phyloP scores from a whole-genome alignment of 2,113 vertebrate genomes.

The Triplophysa dalaica region DNA sequence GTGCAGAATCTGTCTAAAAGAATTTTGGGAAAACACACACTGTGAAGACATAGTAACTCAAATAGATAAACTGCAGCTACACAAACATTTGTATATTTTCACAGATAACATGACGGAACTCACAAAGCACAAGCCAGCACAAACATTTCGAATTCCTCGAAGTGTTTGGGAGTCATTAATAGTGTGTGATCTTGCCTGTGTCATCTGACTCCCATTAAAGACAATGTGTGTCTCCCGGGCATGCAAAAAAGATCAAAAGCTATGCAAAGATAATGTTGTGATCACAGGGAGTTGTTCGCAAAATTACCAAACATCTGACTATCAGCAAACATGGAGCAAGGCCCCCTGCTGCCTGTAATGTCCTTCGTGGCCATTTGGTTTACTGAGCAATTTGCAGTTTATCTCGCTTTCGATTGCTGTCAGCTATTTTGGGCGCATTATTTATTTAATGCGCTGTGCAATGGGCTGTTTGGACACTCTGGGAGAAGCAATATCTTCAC shows the following conservation, averaged over 20 bases:
- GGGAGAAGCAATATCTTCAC: constrained; percentile 29
- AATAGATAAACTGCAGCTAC: neutral
- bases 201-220: constrained; percentile 56
- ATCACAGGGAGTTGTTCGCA: constrained; percentile 48
- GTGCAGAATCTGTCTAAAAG: constrained; percentile 5
- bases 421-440: constrained; percentile 41
- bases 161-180: constrained; percentile 22
- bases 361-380: constrained; percentile 44
- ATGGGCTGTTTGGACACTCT: constrained; percentile 6
- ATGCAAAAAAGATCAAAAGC: constrained; percentile 49
- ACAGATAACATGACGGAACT: neutral
- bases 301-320: constrained; percentile 42
- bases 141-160: constrained; percentile 38
- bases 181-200: constrained; percentile 22
- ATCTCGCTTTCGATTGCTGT: constrained; percentile 36
- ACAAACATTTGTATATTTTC: neutral
- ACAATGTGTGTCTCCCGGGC: constrained; percentile 38
- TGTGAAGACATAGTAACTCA: neutral
- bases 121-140: neutral
- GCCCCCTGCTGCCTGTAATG: constrained; percentile 32
- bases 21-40: neutral
- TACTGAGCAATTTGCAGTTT: constrained; percentile 40
- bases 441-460: neutral
- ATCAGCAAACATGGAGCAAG: constrained; percentile 41
- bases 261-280: constrained; percentile 36